Evolutionary conservation across 2,888 invertebrate species (phyloP).

Genomic region (Girardia tigrina): DNA sequence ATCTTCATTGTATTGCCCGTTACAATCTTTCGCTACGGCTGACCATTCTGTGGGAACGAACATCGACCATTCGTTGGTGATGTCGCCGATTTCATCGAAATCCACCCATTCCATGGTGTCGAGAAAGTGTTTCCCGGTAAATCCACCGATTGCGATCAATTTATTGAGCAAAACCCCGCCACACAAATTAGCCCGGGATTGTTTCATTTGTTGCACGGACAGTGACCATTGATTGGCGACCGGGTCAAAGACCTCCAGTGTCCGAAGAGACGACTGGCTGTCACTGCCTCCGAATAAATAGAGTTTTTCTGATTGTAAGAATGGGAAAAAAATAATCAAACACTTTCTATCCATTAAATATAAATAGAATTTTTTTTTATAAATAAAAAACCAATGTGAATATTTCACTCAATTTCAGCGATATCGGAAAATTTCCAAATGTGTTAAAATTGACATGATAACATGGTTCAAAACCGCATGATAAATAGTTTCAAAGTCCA

Average conservation of each 20-base stretch:
- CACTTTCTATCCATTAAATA: too few relatives aligned
- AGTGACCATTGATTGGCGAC: background rate
- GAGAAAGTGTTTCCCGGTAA: slow-evolving; percentile 3
- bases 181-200: background rate
- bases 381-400: too few relatives aligned
- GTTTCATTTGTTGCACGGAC: background rate
- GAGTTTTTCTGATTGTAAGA: slow-evolving; percentile 11
- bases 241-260: slow-evolving; percentile 7
- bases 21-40: background rate
- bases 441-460: background rate
- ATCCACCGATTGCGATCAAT: background rate
- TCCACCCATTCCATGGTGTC: slow-evolving; percentile 21
- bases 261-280: background rate
- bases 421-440: background rate
- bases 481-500: slow-evolving; percentile 1
- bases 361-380: too few relatives aligned
- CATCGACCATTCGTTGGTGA: slow-evolving; percentile 10
- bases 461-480: slow-evolving; percentile 3
- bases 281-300: slow-evolving; percentile 24
- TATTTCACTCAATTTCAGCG: too few relatives aligned
- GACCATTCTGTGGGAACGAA: slow-evolving; percentile 7
- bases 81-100: background rate
- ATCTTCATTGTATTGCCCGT: background rate
- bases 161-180: background rate
- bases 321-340: too few relatives aligned